Evolutionary conservation across 2,888 invertebrate genomes (phyloP).

Genomic region (Calliphora vomitoria): DNA sequence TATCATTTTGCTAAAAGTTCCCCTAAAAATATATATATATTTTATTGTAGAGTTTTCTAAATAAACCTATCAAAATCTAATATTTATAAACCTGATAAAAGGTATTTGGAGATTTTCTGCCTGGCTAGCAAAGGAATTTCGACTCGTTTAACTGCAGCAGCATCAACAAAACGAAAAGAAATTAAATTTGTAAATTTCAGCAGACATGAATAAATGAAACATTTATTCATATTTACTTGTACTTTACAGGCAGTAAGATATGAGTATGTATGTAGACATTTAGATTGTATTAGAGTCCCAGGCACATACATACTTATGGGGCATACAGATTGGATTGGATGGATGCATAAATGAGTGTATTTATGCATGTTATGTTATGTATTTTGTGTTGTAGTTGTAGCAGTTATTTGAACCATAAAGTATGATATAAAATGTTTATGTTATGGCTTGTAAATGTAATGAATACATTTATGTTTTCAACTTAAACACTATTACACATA

Average conservation of each 20-base stretch:
- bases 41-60: background rate
- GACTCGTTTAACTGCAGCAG: conserved; percentile 16
- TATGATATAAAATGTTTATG: conserved; percentile 71
- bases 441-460: conserved; percentile 69
- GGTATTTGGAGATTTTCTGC: conserved; percentile 33
- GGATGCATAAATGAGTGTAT: background rate
- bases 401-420: conserved; percentile 49
- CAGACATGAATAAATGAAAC: conserved; percentile 26
- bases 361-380: background rate
- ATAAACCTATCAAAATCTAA: background rate
- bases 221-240: conserved; percentile 41
- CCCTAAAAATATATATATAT: background rate
- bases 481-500: conserved; percentile 21
- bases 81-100: conserved; percentile 27
- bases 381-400: conserved; percentile 8
- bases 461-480: conserved; percentile 63
- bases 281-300: conserved; percentile 20
- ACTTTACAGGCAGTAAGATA: background rate
- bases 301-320: background rate
- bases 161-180: background rate
- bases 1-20: background rate
- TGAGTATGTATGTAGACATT: conserved; percentile 1
- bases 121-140: conserved; percentile 24
- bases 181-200: conserved; percentile 41
- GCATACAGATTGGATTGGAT: background rate